Evolutionary conservation across 2,113 vertebrate species (phyloP).

Genomic region (Corapipo altera): DNA sequence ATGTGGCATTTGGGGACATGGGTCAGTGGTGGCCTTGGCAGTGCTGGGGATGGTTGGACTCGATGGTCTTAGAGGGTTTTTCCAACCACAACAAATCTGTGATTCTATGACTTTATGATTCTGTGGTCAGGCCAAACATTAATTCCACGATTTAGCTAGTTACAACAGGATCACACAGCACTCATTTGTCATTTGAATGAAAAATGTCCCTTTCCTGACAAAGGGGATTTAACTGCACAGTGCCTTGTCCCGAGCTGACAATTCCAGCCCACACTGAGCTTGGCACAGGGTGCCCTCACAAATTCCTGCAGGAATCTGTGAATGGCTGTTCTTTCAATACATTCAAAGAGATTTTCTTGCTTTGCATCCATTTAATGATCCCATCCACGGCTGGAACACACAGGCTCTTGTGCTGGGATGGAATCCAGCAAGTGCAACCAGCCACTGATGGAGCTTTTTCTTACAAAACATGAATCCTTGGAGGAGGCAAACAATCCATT

Average conservation of each 20-base stretch:
- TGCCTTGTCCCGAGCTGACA: neutral
- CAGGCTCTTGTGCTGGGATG: accelerated
- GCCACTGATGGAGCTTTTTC: accelerated
- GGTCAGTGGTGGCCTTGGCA: neutral
- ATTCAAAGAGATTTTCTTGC: neutral
- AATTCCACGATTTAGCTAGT: neutral
- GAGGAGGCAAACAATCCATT: neutral
- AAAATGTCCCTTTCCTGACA: neutral
- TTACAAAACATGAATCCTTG: neutral
- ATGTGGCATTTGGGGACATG: neutral
- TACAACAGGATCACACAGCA: neutral
- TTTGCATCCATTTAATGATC: neutral
- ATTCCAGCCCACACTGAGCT: neutral
- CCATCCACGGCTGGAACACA: neutral
- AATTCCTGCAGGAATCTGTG: neutral
- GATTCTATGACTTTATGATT: neutral
- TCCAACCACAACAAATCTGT: neutral
- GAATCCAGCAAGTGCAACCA: neutral
- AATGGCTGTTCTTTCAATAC: neutral
- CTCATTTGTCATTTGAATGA: neutral
- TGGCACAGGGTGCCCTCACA: neutral
- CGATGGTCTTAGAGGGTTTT: neutral
- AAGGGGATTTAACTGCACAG: neutral
- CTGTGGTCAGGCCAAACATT: neutral
- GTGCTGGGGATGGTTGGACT: neutral